Evolutionary conservation across 2,797 vertebrate genomes (phyloP).

Genomic region (Microhierax caerulescens): DNA sequence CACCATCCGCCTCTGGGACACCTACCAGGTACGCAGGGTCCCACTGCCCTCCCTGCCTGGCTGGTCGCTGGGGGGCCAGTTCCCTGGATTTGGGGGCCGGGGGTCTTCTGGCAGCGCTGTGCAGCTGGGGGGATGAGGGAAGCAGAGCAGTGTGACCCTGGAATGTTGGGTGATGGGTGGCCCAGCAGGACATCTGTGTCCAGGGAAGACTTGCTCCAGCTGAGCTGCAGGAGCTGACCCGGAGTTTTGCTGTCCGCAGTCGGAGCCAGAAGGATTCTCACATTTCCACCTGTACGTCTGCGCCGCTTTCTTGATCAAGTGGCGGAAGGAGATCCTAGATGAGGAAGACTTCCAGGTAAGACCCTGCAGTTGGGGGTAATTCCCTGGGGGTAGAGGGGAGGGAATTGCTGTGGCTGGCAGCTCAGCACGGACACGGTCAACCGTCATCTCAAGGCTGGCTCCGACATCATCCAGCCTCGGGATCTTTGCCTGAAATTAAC

Average conservation of each 20-base stretch:
- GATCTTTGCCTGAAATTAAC: neutral
- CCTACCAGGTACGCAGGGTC: constrained; percentile 86
- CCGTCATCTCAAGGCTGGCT: neutral
- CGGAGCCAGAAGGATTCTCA: constrained; percentile 95
- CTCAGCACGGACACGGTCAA: fast-evolving
- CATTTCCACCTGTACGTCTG: constrained; percentile 98
- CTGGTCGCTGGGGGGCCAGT: fast-evolving
- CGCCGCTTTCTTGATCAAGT: constrained; percentile 97
- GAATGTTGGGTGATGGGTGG: neutral
- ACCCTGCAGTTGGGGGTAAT: neutral
- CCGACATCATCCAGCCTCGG: neutral
- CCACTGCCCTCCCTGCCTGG: neutral
- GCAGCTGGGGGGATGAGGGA: neutral
- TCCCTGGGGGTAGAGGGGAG: neutral
- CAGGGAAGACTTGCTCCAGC: neutral
- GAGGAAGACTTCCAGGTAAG: constrained; percentile 95
- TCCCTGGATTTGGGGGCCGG: neutral
- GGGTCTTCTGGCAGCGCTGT: neutral
- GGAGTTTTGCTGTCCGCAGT: constrained; percentile 71
- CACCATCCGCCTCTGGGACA: constrained; percentile 98
- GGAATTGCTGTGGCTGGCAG: neutral
- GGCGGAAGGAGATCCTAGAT: constrained; percentile 96
- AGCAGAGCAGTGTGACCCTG: neutral
- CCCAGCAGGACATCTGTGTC: neutral
- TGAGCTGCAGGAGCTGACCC: neutral